Evolutionary conservation across 2,888 invertebrate species (phyloP).

Genomic region (Mycalesis mineus): DNA sequence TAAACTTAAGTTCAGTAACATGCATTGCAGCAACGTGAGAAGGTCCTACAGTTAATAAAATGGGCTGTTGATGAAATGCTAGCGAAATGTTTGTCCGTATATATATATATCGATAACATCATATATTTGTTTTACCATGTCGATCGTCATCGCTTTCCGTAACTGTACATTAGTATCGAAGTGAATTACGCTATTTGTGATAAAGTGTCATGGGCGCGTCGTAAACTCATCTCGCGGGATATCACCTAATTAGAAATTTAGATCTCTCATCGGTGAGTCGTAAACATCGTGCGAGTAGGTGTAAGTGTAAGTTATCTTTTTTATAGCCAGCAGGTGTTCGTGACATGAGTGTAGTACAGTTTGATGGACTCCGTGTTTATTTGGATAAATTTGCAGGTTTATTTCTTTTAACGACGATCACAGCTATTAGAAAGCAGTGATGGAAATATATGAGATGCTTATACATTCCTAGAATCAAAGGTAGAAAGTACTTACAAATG

Average conservation of each 20-base stretch:
- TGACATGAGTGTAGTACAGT: not conserved
- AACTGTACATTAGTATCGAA: slow-evolving; percentile 3
- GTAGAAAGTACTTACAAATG: too few species aligned
- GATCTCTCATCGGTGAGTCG: not conserved
- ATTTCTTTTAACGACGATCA: too few species aligned
- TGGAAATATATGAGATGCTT: too few species aligned
- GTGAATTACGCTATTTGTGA: slow-evolving; percentile 9
- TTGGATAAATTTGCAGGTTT: too few species aligned
- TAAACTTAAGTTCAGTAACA: too few species aligned
- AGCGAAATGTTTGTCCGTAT: too few species aligned
- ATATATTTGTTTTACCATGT: slow-evolving; percentile 33
- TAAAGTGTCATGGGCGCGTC: slow-evolving; percentile 6
- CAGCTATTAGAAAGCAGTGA: too few species aligned
- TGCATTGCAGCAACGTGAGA: too few species aligned
- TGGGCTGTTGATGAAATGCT: too few species aligned
- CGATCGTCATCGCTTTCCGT: slow-evolving; percentile 17
- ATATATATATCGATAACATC: slow-evolving; percentile 18
- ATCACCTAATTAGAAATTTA: slow-evolving; percentile 16
- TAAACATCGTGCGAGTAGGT: slow-evolving; percentile 2
- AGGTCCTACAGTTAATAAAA: too few species aligned
- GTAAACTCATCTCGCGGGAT: slow-evolving; percentile 3
- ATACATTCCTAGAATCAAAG: too few species aligned
- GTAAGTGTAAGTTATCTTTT: not conserved
- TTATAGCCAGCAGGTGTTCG: slow-evolving; percentile 4
- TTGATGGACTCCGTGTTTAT: not conserved